These are phyloP conservation scores for Exocentrus adspersus DNA, from an alignment of 2,888 invertebrate genomes.

Conservation along the genomic window DNA sequence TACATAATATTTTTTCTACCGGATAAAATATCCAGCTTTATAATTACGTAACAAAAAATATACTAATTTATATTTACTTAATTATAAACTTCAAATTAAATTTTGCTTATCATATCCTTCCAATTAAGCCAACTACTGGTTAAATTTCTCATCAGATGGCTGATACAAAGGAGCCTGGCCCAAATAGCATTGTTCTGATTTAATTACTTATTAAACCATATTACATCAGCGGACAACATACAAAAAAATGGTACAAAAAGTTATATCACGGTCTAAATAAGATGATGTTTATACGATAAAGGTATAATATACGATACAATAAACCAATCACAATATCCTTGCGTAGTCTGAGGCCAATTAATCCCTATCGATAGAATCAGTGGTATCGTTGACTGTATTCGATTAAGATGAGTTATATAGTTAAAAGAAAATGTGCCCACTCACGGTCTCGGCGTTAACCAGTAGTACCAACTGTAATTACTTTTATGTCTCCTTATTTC, in stretches of 20 bases:
- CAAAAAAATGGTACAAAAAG: slow-evolving; percentile 42
- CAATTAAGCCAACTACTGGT: slow-evolving; percentile 33
- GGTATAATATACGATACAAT: slow-evolving; percentile 55
- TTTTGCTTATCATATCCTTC: slow-evolving; percentile 24
- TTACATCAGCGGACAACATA: slow-evolving; percentile 35
- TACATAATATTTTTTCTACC: slow-evolving; percentile 7
- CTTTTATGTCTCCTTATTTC: slow-evolving; percentile 35
- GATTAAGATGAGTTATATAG: slow-evolving; percentile 60
- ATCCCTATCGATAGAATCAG: slow-evolving; percentile 58
- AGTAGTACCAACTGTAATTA: slow-evolving; percentile 57
- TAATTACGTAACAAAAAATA: slow-evolving; percentile 18
- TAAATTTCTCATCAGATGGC: slow-evolving; percentile 31
- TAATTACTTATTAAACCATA: slow-evolving; percentile 53
- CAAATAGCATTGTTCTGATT: slow-evolving; percentile 39
- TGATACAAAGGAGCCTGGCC: slow-evolving; percentile 24
- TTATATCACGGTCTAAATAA: slow-evolving; percentile 56
- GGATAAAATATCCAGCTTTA: slow-evolving; percentile 10
- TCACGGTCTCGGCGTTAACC: slow-evolving; percentile 59
- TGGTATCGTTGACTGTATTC: slow-evolving; percentile 57
- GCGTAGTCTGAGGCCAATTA: slow-evolving; percentile 61
- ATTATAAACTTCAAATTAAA: slow-evolving; percentile 23
- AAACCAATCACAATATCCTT: slow-evolving; percentile 59
- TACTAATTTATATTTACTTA: slow-evolving; percentile 29
- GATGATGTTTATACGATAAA: slow-evolving; percentile 57
- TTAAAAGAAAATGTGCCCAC: slow-evolving; percentile 57